phyloP scores from a whole-genome alignment of 2,888 invertebrate species.

The Agrypnus murinus region DNA sequence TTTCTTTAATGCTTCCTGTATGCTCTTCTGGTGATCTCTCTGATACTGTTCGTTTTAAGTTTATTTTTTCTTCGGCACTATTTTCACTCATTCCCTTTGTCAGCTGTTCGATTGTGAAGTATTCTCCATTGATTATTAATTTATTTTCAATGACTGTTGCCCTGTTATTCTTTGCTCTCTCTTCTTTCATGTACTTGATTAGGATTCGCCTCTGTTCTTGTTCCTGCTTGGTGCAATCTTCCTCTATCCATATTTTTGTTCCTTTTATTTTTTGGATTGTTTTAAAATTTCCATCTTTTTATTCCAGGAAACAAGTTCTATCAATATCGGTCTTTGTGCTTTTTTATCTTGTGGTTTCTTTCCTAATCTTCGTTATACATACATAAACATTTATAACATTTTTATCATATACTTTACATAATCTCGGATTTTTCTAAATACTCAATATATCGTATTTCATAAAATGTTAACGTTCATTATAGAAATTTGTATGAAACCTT shows the following conservation, averaged over 20 bases:
- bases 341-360: neutral
- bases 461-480: too few relatives aligned
- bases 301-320: neutral
- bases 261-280: slow-evolving; percentile 1
- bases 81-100: neutral
- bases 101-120: slow-evolving; percentile 1
- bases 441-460: too few relatives aligned
- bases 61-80: slow-evolving; percentile 1
- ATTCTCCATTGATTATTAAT: slow-evolving; percentile 6
- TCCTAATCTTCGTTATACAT: neutral
- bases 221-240: slow-evolving; percentile 7
- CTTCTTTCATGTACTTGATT: slow-evolving; percentile 6
- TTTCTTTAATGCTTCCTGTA: neutral
- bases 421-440: too few relatives aligned
- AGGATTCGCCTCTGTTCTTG: slow-evolving; percentile 1
- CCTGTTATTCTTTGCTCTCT: neutral
- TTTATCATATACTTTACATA: too few relatives aligned
- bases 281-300: neutral
- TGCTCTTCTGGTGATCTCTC: neutral
- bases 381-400: too few relatives aligned
- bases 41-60: slow-evolving; percentile 4
- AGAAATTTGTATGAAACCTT: too few relatives aligned
- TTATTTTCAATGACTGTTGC: neutral
- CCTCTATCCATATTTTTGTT: neutral
- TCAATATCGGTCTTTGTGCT: neutral